A percentile compares a stretch with the other conserved stretches of the same genome.
Evolutionary conservation across 2,113 vertebrate species (phyloP).

Genomic region (Coreoperca whiteheadi): DNA sequence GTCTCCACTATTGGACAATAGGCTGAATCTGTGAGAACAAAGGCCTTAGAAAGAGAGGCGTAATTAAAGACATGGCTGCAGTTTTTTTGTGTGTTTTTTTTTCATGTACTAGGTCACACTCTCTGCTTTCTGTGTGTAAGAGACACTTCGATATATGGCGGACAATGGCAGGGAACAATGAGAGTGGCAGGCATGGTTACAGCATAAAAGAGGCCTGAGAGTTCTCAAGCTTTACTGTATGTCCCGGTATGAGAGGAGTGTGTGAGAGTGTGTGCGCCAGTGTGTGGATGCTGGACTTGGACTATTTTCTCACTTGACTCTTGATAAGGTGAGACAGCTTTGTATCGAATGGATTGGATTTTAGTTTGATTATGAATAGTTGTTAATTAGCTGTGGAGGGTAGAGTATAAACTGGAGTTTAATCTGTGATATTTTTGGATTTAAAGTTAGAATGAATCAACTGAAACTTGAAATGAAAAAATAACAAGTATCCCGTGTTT

Average conservation of each 20-base stretch:
- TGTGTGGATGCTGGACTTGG: constrained; percentile 33
- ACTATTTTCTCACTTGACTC: constrained; percentile 36
- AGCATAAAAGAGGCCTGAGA: constrained; percentile 75
- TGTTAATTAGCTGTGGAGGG: not conserved
- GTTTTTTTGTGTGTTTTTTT: constrained; percentile 41
- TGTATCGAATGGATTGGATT: not conserved
- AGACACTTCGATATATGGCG: constrained; percentile 46
- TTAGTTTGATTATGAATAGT: not conserved
- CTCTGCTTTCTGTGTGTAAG: constrained; percentile 45
- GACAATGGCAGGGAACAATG: constrained; percentile 63
- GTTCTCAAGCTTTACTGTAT: constrained; percentile 31
- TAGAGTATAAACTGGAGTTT: not conserved
- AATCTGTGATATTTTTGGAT: not conserved
- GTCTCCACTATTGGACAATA: constrained; percentile 60
- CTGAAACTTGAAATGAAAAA: not conserved
- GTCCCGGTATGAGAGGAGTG: constrained; percentile 43
- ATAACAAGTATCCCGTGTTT: not conserved
- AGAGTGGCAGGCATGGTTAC: constrained; percentile 51
- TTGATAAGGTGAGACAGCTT: constrained; percentile 61
- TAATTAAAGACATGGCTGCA: constrained; percentile 52
- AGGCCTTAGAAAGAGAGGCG: constrained; percentile 36
- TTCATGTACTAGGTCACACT: constrained; percentile 74
- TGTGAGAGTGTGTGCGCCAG: constrained; percentile 23
- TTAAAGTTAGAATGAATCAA: not conserved
- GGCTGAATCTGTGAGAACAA: constrained; percentile 56